These are phyloP conservation scores for Desoria tigrina DNA, from an alignment of 2,888 invertebrate genomes.

Conservation along the genomic window DNA sequence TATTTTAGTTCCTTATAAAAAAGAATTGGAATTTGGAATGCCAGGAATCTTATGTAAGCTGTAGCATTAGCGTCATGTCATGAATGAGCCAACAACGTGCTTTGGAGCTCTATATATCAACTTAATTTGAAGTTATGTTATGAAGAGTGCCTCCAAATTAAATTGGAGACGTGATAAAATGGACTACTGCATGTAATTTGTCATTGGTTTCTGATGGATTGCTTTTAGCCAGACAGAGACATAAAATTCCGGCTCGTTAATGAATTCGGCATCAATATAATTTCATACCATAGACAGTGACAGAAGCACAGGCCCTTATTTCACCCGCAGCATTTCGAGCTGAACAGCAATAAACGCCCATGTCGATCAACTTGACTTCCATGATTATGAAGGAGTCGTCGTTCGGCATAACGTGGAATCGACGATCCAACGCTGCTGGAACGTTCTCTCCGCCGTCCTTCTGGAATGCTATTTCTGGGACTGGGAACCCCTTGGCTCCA, in stretches of 20 bases:
- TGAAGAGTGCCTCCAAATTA: too few relatives aligned
- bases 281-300: constrained; percentile 71
- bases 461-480: constrained; percentile 85
- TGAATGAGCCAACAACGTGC: too few relatives aligned
- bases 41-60: too few relatives aligned
- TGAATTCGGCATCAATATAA: too few relatives aligned
- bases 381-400: constrained; percentile 91
- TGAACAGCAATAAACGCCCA: constrained; percentile 90
- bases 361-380: constrained; percentile 83
- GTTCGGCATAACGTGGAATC: constrained; percentile 71
- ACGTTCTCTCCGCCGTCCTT: constrained; percentile 92
- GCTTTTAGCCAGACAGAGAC: too few relatives aligned
- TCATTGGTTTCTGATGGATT: too few relatives aligned
- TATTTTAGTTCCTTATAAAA: too few relatives aligned
- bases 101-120: too few relatives aligned
- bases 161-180: constrained; percentile 32
- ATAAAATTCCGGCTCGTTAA: too few relatives aligned
- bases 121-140: too few relatives aligned
- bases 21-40: too few relatives aligned
- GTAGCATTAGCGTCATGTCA: too few relatives aligned
- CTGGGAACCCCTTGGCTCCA: constrained; percentile 84
- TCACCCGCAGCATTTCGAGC: constrained; percentile 87
- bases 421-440: constrained; percentile 86
- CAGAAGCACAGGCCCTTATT: constrained; percentile 80
- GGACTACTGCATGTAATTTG: not conserved